Evolutionary conservation across 2,113 vertebrate species (phyloP), one percentile per base, ranked within the genome.

Genomic region (Muntiacus reevesi): DNA sequence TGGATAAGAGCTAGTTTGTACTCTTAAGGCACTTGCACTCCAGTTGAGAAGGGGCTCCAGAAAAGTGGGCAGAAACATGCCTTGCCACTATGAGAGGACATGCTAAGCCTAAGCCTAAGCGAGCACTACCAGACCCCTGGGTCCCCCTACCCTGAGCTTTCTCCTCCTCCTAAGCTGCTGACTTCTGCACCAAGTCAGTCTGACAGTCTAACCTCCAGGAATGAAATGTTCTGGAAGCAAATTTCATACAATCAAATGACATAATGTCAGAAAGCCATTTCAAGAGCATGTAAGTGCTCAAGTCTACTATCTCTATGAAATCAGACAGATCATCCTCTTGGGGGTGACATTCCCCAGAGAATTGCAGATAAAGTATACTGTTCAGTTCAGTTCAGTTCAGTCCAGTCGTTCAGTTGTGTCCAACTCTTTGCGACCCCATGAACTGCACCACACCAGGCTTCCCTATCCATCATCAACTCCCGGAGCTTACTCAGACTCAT

Each of bases 201-300:
- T 81, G 50, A 87, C 62, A 86, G 8, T 90, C n/a, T 84, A 87
- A 59, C 33, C 21, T 90, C 87, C 62, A 94, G 10, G 30, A 83
- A 83, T 36, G 33, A 88, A 97, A 86, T 71, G 4, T 86, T 95
- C 36, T 89, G 55, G 43, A 96, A 82, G 28, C 30, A 89, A 83
- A 93, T 76, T 67, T 90, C 47, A 50, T 36, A 67, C 78, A 95
- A 83, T 89, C 12, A 93, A 92, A 87, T 62, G 7, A 94, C 8
- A 91, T 55, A 33, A 62, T 85, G 93, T 94, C n/a, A 59, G 76
- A 93, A 97, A 97, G 17, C 30, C 60, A 89, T 60, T 83, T 92
- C 30, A 94, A 92, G 59, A 87, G 23, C 86, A 45, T 87, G 89
- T 86, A 82, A 94, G 81, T 91, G 13, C 50, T 94, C 64, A 87